Evolutionary conservation across 92 coral and sea anemone species (phyloP), one percentile per base, ranked within the genome.

Genomic region (Umimayanthus kanabou): DNA sequence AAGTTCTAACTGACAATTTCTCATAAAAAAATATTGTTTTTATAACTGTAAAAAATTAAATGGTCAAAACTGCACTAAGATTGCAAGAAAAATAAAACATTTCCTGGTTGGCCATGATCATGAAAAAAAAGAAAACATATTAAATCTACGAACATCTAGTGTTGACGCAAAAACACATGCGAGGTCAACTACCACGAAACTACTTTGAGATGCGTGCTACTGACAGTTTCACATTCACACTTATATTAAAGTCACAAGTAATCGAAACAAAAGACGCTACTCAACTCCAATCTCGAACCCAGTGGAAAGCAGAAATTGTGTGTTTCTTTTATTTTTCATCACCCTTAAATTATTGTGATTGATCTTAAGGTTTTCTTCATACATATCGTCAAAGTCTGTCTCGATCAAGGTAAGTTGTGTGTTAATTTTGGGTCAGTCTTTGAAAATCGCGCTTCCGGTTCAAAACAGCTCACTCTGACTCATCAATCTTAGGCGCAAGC

Each of bases 381-480:
- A 14, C 50, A 75, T 39, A n/a, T 37, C 11, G 26, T 50, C 1
- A 43, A 75, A 10, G 11, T 75, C 26, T 75, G 39, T 75, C 29
- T 18, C 42, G 77, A 73, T 30, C 45, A 14, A 73, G 45, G 14
- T 16, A 33, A 73, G 37, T 3, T 73, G 45, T 26, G 33, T 33
- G 79, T 75, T 75, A 75, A 75, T 75, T 37, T 75, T 43, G 45
- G 25, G 49, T 37, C 39, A 22, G 45, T 39, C 79, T 75, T 75
- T 39, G 79, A 75, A 75, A 75, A 40, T 75, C 79, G 79, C 25
- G 79, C 79, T 75, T 75, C 79, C 79, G 79, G 79, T 73, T 73
- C 77, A 73, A 33, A 73, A 14, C 20, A 30, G 20, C 58, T 53
- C 45, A 15, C 18, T 14, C 25, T 75, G n/a, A n/a, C n/a, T n/a